These are phyloP conservation scores for Hipposideros larvatus DNA, from an alignment of 2,797 vertebrate genomes.

Conservation along the genomic window DNA sequence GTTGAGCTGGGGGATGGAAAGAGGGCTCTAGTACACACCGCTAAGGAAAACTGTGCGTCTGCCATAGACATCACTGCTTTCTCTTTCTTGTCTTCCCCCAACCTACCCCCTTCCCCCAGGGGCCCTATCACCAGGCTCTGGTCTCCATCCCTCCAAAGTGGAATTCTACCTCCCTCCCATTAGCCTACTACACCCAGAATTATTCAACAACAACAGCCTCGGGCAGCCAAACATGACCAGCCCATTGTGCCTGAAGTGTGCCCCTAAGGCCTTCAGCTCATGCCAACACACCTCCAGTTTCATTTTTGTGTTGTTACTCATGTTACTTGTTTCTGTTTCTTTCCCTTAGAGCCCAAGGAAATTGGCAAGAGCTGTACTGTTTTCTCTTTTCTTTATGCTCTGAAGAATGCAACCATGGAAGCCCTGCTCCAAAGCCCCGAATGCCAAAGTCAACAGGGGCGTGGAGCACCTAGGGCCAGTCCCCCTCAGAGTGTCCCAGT, in stretches of 20 bases:
- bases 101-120: not conserved
- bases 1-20: not conserved
- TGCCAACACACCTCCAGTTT: not conserved
- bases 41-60: not conserved
- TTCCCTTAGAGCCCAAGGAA: constrained; percentile 68
- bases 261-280: not conserved
- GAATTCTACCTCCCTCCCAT: not conserved
- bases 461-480: not conserved
- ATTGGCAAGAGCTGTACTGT: constrained; percentile 58
- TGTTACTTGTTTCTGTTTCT: constrained; percentile 74
- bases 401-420: constrained; percentile 65
- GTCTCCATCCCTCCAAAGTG: not conserved
- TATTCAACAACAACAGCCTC: not conserved
- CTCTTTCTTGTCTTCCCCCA: not conserved
- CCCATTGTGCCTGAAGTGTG: not conserved
- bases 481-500: not conserved
- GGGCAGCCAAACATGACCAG: not conserved
- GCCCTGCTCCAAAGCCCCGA: not conserved
- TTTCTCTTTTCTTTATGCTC: constrained; percentile 57
- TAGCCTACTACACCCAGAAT: not conserved
- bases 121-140: not conserved
- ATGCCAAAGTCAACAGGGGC: constrained; percentile 67
- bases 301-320: constrained; percentile 56
- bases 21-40: not conserved
- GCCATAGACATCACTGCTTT: not conserved